Conservation (phyloP, 1,140 invertebrate species). For the Acromyrmex heyeri region DNA sequence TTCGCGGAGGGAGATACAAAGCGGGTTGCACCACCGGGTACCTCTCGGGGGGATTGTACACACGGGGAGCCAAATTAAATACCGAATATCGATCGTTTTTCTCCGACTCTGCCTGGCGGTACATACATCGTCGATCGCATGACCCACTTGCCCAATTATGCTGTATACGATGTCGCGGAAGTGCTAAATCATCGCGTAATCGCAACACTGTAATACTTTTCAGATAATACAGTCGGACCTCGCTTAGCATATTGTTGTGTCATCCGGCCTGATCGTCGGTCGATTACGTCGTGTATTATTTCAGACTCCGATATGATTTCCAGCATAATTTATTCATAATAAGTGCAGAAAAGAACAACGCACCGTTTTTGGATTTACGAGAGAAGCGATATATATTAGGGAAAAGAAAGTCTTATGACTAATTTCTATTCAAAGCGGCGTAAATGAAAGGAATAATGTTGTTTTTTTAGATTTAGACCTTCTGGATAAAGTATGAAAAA, state of each 20-base stretch:
- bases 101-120: conserved; percentile 30
- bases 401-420: neutral
- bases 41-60: conserved; percentile 25
- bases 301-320: neutral
- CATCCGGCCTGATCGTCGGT: conserved; percentile 36
- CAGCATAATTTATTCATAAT: neutral
- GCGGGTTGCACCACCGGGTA: conserved; percentile 9
- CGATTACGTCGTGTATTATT: conserved; percentile 26
- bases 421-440: too few relatives aligned
- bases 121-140: conserved; percentile 48
- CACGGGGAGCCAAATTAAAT: conserved; percentile 77
- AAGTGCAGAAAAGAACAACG: conserved; percentile 2
- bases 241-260: conserved; percentile 47
- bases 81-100: conserved; percentile 78
- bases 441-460: too few relatives aligned
- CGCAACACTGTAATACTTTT: conserved; percentile 35
- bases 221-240: conserved; percentile 23
- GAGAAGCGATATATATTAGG: neutral
- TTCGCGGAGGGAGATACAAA: conserved; percentile 22
- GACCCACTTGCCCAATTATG: conserved; percentile 78
- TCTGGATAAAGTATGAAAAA: too few relatives aligned
- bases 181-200: conserved; percentile 60
- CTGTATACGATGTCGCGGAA: conserved; percentile 28
- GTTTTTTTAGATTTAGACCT: too few relatives aligned
- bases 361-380: neutral